Base-by-base conservation (phyloP, 92 coral and sea anemone genomes). In the Palythoa heliodiscus region DNA sequence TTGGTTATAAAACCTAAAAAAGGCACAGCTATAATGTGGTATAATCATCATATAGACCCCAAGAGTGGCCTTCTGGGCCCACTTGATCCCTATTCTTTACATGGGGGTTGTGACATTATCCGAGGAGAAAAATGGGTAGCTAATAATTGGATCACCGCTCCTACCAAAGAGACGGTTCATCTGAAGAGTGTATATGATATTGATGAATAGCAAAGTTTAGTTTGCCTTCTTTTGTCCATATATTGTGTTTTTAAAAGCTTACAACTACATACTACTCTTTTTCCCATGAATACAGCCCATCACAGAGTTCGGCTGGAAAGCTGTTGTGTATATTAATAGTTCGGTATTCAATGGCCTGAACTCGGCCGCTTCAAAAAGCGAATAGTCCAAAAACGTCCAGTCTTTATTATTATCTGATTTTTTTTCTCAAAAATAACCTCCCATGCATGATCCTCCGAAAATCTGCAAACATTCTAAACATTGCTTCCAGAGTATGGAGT, bases 101-200 rank as follows among this genome's bases (percentile, higher is more conserved):
- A 96, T 57, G 99, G 99, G 11, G 99, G 99, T 5, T 96, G 99
- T 86, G 92, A 91, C 89, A 93, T 96, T 72, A 91, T 86, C 43
- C 93, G 89, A 76, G 99, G 99, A 6, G 91, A 85, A 40, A 96
- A 96, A 82, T 96, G 99, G 99, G 92, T 96, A 3, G 99, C 99
- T 3, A 96, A 96, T 82, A 96, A 96, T 50, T 96, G 99, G 99
- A 82, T 96, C 43, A 87, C 94, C 15, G 99, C 99, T 80, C 99
- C 99, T 1, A 88, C 87, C 8, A 85, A 85, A 68, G 64, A 86
- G 47, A 84, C 91, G 11, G 87, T 74, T n/a, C 93, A 94, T 71
- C 67, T 94, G 17, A 83, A 82, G 70, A 94, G 98, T 72, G 82
- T 90, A 11, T 94, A 92, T 66, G 98, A 92, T 71, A 87, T 91